Base-by-base conservation (phyloP, 1,140 invertebrate genomes). In the Caerostris extrusa region DNA sequence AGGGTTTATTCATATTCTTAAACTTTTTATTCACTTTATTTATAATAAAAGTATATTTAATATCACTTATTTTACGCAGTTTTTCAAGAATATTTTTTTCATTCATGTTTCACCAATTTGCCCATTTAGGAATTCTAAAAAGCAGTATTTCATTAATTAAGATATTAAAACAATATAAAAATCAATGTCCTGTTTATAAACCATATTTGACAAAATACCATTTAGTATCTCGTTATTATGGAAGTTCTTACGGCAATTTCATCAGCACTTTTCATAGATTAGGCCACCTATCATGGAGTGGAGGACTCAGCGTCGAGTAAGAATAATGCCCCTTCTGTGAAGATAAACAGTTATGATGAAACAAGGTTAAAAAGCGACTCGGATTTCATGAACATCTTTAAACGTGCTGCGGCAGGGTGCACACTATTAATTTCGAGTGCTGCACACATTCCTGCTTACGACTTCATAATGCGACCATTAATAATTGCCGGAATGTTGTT, bases 391-490 rank as follows among this genome's bases (percentile, higher is more conserved):
- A 60, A 82, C 90, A 91, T 81, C 64, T 50, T 77, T 90, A 90
- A 19, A 90, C 85, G 64, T 57, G 67, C 53, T 90, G 64, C 53
- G 55, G 64, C 53, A 90, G 53, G 60, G 50, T 55, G n/a, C 88
- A 69, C 55, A 90, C 61, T 90, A 69, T 69, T 69, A 69, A 69
- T 67, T 60, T 50, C 61, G 67, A 90, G 61, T 17, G 60, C 17
- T 50, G 34, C 34, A 1, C 2, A n/a, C 64, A 90, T 90, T 90
- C 64, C 69, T 56, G 88, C 88, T 90, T 90, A 90, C 88, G 88
- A 90, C 88, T 91, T 82, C 90, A 91, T 91, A 91, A 91, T 91
- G 90, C 71, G 90, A 57, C 58, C 71, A 91, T 91, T 91, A 91
- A 91, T 91, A 91, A 82, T 82, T 50, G n/a, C 64, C 57, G 90